A percentile compares a stretch with the other conserved stretches of the same genome.
Evolutionary conservation across 2,888 invertebrate species (phyloP).

Genomic region (Standfussiana lucernea): DNA sequence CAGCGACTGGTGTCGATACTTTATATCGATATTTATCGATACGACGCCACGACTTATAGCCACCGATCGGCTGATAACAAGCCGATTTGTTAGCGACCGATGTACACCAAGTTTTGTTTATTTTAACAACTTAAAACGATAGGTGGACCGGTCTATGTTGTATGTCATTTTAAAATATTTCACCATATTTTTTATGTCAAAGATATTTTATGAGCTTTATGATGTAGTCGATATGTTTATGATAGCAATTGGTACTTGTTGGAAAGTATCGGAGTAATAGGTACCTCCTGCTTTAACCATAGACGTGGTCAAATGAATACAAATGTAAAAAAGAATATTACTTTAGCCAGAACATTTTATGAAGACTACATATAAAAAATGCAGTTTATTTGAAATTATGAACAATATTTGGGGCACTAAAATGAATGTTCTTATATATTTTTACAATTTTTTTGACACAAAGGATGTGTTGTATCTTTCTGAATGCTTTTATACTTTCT

Average conservation of each 20-base stretch:
- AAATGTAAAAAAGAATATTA: not conserved
- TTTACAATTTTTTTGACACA: not conserved
- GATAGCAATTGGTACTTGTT: conserved; percentile 18
- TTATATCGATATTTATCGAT: conserved; percentile 85
- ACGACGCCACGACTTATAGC: conserved; percentile 84
- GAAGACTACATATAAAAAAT: not conserved
- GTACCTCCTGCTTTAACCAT: not conserved
- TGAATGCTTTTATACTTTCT: conserved; percentile 28
- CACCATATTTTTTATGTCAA: conserved; percentile 23
- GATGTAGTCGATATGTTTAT: conserved; percentile 18
- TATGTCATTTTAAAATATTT: conserved; percentile 54
- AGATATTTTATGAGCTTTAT: conserved; percentile 36
- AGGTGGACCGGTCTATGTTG: conserved; percentile 52
- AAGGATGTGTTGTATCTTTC: not conserved
- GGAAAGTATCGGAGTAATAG: not conserved
- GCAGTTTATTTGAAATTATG: not conserved
- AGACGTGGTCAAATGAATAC: not conserved
- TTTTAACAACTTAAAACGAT: conserved; percentile 69
- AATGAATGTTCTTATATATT: not conserved
- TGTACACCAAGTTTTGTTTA: conserved; percentile 76
- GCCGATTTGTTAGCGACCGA: conserved; percentile 85
- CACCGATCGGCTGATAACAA: conserved; percentile 85
- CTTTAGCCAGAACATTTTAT: not conserved
- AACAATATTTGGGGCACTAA: not conserved
- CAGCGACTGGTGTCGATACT: conserved; percentile 79